Percentiles rank a stretch among this genome's conserved stretches.
Evolutionary conservation across 2,113 vertebrate genomes (phyloP).

Genomic region (Diadophis punctatus): DNA sequence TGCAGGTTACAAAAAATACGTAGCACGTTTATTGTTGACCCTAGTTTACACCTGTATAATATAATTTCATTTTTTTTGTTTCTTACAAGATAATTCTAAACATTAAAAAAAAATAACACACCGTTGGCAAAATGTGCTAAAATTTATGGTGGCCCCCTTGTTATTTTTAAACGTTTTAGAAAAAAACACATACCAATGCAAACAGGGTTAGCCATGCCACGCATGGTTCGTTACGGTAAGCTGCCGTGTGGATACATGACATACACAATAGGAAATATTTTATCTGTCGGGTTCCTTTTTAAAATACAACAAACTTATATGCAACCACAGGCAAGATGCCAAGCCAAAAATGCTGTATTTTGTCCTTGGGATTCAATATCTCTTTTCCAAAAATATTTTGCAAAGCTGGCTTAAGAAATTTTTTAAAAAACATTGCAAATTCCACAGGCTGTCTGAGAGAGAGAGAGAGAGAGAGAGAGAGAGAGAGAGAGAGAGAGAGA

Average conservation of each 20-base stretch:
- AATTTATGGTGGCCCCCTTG: slow-evolving; percentile 22
- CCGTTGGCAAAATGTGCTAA: slow-evolving; percentile 39
- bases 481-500: too few species aligned
- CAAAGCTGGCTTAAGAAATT: not conserved
- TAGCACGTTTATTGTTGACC: slow-evolving; percentile 52
- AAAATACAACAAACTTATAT: not conserved
- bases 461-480: too few species aligned
- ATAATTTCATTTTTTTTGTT: slow-evolving; percentile 8
- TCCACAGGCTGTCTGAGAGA: not conserved
- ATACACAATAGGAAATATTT: slow-evolving; percentile 46
- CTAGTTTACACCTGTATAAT: slow-evolving; percentile 49
- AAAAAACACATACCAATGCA: not conserved
- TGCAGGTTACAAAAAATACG: slow-evolving; percentile 30
- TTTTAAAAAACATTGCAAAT: not conserved
- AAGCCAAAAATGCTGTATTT: slow-evolving; percentile 7
- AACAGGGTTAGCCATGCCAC: slow-evolving; percentile 38
- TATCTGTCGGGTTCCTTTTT: slow-evolving; percentile 47
- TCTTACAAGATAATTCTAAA: slow-evolving; percentile 8
- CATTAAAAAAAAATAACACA: slow-evolving; percentile 30
- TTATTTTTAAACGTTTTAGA: not conserved
- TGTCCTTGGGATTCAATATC: not conserved
- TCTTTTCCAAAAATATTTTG: not conserved
- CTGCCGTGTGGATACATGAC: slow-evolving; percentile 48
- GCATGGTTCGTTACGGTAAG: slow-evolving; percentile 59
- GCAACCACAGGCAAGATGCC: not conserved